Percentiles rank a stretch among this genome's conserved stretches.
phyloP scores from a whole-genome alignment of 1,140 invertebrate species.

The Eriocheir sinensis region DNA sequence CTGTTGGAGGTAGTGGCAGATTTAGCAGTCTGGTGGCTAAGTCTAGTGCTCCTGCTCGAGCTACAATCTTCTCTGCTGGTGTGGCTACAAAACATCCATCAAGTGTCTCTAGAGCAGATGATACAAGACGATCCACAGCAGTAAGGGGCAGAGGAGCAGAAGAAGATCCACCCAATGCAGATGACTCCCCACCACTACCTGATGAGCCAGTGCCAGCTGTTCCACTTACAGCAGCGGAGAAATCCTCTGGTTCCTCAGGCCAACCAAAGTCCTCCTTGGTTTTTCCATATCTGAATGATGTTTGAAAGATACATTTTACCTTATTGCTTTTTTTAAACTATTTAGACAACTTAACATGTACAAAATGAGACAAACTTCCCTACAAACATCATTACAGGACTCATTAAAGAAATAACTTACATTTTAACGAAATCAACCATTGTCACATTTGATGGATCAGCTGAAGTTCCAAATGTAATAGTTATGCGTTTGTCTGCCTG shows the following conservation, averaged over 20 bases:
- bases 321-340: too few species aligned
- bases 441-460: conserved; percentile 92
- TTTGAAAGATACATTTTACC: background rate
- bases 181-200: conserved; percentile 81
- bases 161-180: conserved; percentile 42
- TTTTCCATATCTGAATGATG: conserved; percentile 90
- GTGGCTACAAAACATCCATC: conserved; percentile 86
- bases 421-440: conserved; percentile 97
- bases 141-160: conserved; percentile 81
- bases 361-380: too few species aligned
- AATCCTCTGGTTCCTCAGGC: conserved; percentile 97
- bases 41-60: conserved; percentile 86
- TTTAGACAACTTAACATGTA: too few species aligned
- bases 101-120: conserved; percentile 89
- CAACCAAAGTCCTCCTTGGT: conserved; percentile 98
- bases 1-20: conserved; percentile 89
- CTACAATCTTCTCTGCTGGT: conserved; percentile 77
- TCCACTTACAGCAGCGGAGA: conserved; percentile 83
- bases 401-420: conserved; percentile 81
- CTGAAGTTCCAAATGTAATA: conserved; percentile 94
- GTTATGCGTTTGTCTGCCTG: conserved; percentile 95
- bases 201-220: conserved; percentile 75
- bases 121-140: conserved; percentile 86
- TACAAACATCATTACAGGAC: too few species aligned
- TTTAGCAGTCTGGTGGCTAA: conserved; percentile 91